Base-by-base conservation (phyloP, 2,797 vertebrate species). In the Lagodon rhomboides region DNA sequence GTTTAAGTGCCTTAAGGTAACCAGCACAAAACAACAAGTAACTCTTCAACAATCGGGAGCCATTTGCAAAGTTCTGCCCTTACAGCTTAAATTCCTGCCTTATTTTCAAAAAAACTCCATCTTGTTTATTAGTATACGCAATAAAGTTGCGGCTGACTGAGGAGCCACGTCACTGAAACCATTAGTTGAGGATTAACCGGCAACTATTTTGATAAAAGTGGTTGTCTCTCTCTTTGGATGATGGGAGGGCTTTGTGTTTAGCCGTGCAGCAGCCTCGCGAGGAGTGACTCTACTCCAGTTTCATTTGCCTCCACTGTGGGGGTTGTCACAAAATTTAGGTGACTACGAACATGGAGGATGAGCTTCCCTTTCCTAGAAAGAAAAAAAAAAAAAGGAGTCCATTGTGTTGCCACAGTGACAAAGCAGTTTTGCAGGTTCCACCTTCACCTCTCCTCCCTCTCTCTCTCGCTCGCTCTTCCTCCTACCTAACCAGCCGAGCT, bases 391-490 rank as follows among this genome's bases (percentile, higher is more conserved):
- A 83, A 70, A 86, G 17, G 77, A 76, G 80, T 90, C 73, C 60
- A 90, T 87, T 92, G 89, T 92, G 85, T 90, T 90, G 50, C 87
- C 79, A 90, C 80, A 81, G 92, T 94, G 93, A 95, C 93, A 92
- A 94, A 93, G 93, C 94, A 92, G 93, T 95, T 93, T 77, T 87
- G 80, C 93, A 89, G 90, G 95, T 95, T 95, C 79, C 82, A 87
- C 88, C 82, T 91, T 86, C 80, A 77, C 63, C 73, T 86, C 71
- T 75, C 79, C 80, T 68, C 69, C 66, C 63, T 56, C 23, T 22
- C 63, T 56, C 23, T 22, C 49, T 15, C 23, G 20, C 69, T 53
- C n/a, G 20, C 53, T 15, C 20, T 66, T 16, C 68, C 71, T 78
- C 54, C 73, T 60, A 69, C 84, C 87, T 65, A 71, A 70, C 69